Evolutionary conservation across 2,797 vertebrate species (phyloP).

Genomic region (Mus minutoides): DNA sequence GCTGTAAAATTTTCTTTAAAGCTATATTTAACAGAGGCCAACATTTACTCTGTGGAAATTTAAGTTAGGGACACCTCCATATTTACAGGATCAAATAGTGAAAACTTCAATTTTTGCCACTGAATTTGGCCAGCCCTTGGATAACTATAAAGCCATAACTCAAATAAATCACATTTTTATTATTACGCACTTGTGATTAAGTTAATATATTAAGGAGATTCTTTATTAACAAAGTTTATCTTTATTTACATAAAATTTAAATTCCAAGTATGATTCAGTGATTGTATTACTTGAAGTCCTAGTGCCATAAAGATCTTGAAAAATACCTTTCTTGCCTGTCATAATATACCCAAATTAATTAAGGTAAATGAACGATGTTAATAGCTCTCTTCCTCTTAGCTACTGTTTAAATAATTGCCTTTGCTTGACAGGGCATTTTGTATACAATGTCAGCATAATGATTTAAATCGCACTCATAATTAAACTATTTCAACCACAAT

Average conservation of each 20-base stretch:
- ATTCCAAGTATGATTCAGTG: constrained; percentile 44
- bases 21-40: neutral
- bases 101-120: neutral
- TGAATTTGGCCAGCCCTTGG: neutral
- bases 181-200: constrained; percentile 40
- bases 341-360: constrained; percentile 80
- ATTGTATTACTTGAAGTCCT: constrained; percentile 53
- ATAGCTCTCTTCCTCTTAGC: constrained; percentile 70
- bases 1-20: neutral
- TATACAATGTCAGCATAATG: constrained; percentile 77
- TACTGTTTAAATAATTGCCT: constrained; percentile 76
- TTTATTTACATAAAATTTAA: constrained; percentile 55
- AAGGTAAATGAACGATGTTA: constrained; percentile 78
- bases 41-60: constrained; percentile 6
- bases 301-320: constrained; percentile 47
- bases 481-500: constrained; percentile 61
- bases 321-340: constrained; percentile 69
- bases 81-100: neutral
- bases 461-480: constrained; percentile 80
- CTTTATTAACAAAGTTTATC: constrained; percentile 41
- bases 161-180: constrained; percentile 22
- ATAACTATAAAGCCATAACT: constrained; percentile 24
- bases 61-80: neutral
- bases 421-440: constrained; percentile 80
- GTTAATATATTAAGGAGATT: constrained; percentile 37